Conservation (phyloP, 2,888 invertebrate species). For the Dorcus parallelipipedus region DNA sequence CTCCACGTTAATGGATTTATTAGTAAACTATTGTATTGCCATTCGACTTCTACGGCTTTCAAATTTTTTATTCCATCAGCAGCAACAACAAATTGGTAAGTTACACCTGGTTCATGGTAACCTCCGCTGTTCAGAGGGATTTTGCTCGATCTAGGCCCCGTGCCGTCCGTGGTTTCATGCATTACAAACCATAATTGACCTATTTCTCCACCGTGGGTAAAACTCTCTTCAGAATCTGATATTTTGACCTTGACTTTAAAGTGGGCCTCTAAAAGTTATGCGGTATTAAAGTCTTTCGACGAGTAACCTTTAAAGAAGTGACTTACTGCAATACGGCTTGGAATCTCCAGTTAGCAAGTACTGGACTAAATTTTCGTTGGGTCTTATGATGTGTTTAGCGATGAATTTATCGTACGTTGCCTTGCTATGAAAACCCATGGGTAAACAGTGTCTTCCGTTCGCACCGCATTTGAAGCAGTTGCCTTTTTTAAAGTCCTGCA, state of each 20-base stretch:
- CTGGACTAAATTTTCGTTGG: constrained; percentile 56
- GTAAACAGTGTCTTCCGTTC: constrained; percentile 64
- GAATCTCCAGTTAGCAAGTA: constrained; percentile 70
- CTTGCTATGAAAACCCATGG: constrained; percentile 64
- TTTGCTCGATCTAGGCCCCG: constrained; percentile 36
- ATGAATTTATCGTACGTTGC: constrained; percentile 54
- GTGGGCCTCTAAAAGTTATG: constrained; percentile 64
- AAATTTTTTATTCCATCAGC: constrained; percentile 64
- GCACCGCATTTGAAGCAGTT: constrained; percentile 68
- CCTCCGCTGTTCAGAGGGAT: constrained; percentile 40
- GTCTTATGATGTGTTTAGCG: constrained; percentile 48
- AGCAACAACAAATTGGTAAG: constrained; percentile 65
- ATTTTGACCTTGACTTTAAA: constrained; percentile 73
- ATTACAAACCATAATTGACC: constrained; percentile 68
- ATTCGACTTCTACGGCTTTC: constrained; percentile 66
- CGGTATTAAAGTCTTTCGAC: not conserved
- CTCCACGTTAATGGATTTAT: constrained; percentile 85
- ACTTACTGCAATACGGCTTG: constrained; percentile 77
- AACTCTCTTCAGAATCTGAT: constrained; percentile 68
- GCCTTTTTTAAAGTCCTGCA: constrained; percentile 63
- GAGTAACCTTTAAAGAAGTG: not conserved
- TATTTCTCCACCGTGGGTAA: constrained; percentile 73
- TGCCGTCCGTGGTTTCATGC: constrained; percentile 56
- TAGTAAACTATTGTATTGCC: constrained; percentile 74
- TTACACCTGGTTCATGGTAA: constrained; percentile 70